Conservation (phyloP, 2,888 invertebrate genomes). For the Eulithis testata region DNA sequence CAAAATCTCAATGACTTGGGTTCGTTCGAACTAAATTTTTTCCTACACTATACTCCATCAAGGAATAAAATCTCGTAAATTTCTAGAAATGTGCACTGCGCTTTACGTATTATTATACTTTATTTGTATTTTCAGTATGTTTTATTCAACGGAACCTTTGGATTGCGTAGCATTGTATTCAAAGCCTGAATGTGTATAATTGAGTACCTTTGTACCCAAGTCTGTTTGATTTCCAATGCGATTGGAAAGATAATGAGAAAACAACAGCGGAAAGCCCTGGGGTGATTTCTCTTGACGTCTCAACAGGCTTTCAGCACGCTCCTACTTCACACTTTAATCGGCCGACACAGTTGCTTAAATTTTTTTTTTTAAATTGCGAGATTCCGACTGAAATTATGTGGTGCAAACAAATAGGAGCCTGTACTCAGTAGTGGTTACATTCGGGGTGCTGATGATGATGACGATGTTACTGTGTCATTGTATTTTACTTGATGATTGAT, state of each 20-base stretch:
- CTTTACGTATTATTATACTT: too few relatives aligned
- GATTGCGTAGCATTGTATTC: slow-evolving; percentile 40
- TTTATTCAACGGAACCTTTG: slow-evolving; percentile 26
- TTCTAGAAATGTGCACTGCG: too few relatives aligned
- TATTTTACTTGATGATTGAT: not conserved
- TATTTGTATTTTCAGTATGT: not conserved
- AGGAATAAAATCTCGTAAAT: too few relatives aligned
- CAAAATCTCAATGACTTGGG: too few relatives aligned
- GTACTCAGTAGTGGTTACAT: too few relatives aligned
- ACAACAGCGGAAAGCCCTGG: slow-evolving; percentile 49
- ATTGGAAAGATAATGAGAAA: slow-evolving; percentile 58
- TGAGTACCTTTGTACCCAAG: slow-evolving; percentile 29
- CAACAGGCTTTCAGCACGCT: slow-evolving; percentile 20
- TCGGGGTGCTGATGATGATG: too few relatives aligned
- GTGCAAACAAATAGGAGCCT: too few relatives aligned
- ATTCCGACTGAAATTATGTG: too few relatives aligned
- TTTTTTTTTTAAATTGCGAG: too few relatives aligned
- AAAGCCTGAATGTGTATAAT: slow-evolving; percentile 23
- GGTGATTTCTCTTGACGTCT: slow-evolving; percentile 39
- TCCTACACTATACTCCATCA: too few relatives aligned
- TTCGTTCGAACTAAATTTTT: too few relatives aligned
- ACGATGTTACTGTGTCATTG: too few relatives aligned
- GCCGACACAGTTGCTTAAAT: slow-evolving; percentile 4
- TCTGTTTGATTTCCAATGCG: slow-evolving; percentile 37
- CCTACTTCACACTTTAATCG: slow-evolving; percentile 5